Base-by-base conservation (phyloP, 2,797 vertebrate species). In the Bovichtus diacanthus region DNA sequence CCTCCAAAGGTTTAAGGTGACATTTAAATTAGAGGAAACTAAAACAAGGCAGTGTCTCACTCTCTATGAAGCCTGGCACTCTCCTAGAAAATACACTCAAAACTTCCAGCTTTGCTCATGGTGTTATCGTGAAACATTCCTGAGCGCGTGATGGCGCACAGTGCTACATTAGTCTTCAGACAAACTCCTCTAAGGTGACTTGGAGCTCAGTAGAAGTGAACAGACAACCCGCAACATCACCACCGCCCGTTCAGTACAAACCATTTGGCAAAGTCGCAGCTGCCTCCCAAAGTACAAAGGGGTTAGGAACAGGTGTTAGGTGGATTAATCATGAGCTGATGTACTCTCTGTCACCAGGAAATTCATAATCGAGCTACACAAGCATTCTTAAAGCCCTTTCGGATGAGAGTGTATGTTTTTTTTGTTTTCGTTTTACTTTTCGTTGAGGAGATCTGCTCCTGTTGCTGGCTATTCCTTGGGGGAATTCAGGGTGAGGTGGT, bases 1-100 rank as follows among this genome's bases (percentile, higher is more conserved):
- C 88, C 93, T 88, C 91, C 69, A 82, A 91, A 94, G 92, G 88
- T 93, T 94, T 91, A 94, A 81, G 80, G 87, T 88, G 82, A 90
- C 71, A 79, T 93, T 88, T 74, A 44, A 90, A 91, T 88, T 70
- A 73, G 87, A 82, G 68, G 66, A 77, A 85, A 87, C 15, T 7
- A 56, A n/a, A 86, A 80, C 6, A 78, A 86, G 89, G 87, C 83
- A 85, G 82, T 55, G 10, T 83, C 43, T 86, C 76, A 10, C 76
- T 81, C 65, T 82, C 60, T 64, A 10, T 78, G 59, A 78, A 83
- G 74, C 68, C 86, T 77, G 76, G 82, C 34, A 38, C 74, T 71
- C 34, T 89, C 62, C 39, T 63, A 19, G 63, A 38, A 71, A 81
- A 74, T 68, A 58, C 84, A 61, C 76, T 82, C 70, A 73, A n/a